Evolutionary conservation across 1,140 invertebrate genomes (phyloP), one percentile per base, ranked within the genome.

Genomic region (Anagrus nilaparvatae): DNA sequence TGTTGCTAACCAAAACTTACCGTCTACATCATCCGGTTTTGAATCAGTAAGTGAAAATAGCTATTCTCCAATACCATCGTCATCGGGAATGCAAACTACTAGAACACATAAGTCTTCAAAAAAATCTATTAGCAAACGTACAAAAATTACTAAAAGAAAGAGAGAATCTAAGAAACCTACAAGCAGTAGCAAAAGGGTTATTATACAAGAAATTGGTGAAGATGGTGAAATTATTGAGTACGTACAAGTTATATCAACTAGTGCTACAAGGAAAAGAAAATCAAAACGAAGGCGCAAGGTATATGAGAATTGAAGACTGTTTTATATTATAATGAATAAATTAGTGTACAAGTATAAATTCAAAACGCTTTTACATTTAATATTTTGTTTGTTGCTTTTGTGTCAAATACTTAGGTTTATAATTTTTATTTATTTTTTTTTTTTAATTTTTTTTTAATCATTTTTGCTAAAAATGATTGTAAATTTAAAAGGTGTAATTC

Each of bases 11-110:
- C 55, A 4, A n/a, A 62, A 67, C 27, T 61, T 67, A 48, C 71
- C 71, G 5, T 73, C 72, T 5, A 71, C 73, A 17, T 73, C 73
- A n/a, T 68, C 61, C 16, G 72, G 69, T 10, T 52, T 65, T 17
- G 60, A 63, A 2, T 65, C 63, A 9, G 53, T 61, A 17, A 60
- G 60, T 9, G 64, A 67, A 4, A 63, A 63, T 27, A 60, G 58
- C 31, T 58, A n/a, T n/a, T n/a, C n/a, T n/a, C n/a, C n/a, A n/a
- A n/a, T n/a, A n/a, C n/a, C n/a, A n/a, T n/a, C n/a, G n/a, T n/a
- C n/a, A n/a, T n/a, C n/a, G n/a, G n/a, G n/a, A n/a, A n/a, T n/a
- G n/a, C n/a, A n/a, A n/a, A n/a, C n/a, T n/a, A n/a, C n/a, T n/a
- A n/a, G n/a, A n/a, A n/a, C n/a, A n/a, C n/a, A n/a, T n/a, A n/a